Percentiles rank a stretch among this genome's conserved stretches.
These are phyloP conservation scores for Antennarius maculatus DNA, from an alignment of 2,797 vertebrate species.

Conservation along the genomic window DNA sequence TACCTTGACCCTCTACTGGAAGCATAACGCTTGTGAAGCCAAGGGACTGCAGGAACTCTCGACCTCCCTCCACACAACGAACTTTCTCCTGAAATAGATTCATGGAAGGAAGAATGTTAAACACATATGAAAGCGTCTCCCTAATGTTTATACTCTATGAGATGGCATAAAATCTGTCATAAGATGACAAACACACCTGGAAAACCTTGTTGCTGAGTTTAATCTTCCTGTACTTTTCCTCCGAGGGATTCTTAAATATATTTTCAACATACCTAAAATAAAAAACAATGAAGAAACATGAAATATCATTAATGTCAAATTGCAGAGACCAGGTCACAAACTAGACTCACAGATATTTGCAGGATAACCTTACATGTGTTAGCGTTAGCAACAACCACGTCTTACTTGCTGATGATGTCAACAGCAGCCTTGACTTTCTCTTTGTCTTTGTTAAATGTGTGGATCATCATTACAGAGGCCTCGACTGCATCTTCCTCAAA, in stretches of 20 bases:
- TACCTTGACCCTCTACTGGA: conserved; percentile 87
- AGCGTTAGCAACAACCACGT: neutral
- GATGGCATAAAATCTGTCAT: neutral
- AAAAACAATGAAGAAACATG: conserved; percentile 3
- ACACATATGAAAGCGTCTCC: neutral
- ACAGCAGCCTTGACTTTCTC: conserved; percentile 89
- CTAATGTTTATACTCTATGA: neutral
- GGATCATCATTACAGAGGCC: conserved; percentile 95
- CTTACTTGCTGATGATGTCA: conserved; percentile 95
- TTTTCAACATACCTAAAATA: conserved; percentile 91
- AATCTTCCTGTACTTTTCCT: conserved; percentile 93
- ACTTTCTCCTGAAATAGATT: conserved; percentile 87
- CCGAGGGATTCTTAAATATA: conserved; percentile 90
- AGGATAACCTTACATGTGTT: neutral
- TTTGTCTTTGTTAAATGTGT: conserved; percentile 93
- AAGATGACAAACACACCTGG: conserved; percentile 79
- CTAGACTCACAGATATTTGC: neutral
- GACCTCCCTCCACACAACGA: conserved; percentile 85
- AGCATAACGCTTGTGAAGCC: conserved; percentile 86
- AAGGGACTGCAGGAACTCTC: conserved; percentile 89
- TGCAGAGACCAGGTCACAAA: neutral
- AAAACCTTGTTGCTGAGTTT: conserved; percentile 94
- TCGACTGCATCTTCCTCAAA: conserved; percentile 86
- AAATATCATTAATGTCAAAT: neutral
- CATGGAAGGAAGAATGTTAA: neutral